Evolutionary conservation across 92 coral and sea anemone species (phyloP), one percentile per base, ranked within the genome.

Genomic region (Micromussa lordhowensis): DNA sequence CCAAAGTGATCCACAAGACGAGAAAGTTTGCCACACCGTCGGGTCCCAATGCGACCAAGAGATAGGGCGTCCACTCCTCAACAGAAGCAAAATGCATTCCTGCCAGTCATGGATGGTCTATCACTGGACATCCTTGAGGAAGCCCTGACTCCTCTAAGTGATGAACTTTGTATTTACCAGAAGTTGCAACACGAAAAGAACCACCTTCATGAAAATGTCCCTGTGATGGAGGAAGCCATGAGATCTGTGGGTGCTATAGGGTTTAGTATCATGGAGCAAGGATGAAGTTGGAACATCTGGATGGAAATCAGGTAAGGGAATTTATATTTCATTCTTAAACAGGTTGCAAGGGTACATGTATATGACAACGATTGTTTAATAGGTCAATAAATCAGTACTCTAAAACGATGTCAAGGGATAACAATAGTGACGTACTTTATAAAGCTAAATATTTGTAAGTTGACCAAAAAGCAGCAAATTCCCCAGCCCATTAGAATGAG

Each of bases 291-390:
- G 86, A 57, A 77, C 69, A 30, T 78, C 89, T 5, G 94, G 94
- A 69, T 88, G 91, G 90, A 91, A 74, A 88, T 24, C 87, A 34
- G 94, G 94, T 91, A 82, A 48, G 94, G 22, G 29, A 40, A 49
- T 19, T n/a, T 21, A 5, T 68, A 80, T 3, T 22, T 22, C 38
- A 28, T 61, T 24, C 21, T 2, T 15, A 75, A 36, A 64, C 44
- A n/a, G 1, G 26, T 71, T 85, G 4, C 34, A 53, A 19, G 40
- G 24, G 68, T 19, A 59, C 12, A 77, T 22, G 68, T 19, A 59
- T 24, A 77, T 22, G 26, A n/a, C 5, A 31, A 35, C 5, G 34
- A 76, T n/a, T 76, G 61, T 38, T 22, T 36, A 36, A 38, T 13
- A 58, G 18, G 34, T 58, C 48, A 68, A 15, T 68, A n/a, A 10